phyloP scores from a whole-genome alignment of 2,888 invertebrate genomes.

The Aricia artaxerxes region DNA sequence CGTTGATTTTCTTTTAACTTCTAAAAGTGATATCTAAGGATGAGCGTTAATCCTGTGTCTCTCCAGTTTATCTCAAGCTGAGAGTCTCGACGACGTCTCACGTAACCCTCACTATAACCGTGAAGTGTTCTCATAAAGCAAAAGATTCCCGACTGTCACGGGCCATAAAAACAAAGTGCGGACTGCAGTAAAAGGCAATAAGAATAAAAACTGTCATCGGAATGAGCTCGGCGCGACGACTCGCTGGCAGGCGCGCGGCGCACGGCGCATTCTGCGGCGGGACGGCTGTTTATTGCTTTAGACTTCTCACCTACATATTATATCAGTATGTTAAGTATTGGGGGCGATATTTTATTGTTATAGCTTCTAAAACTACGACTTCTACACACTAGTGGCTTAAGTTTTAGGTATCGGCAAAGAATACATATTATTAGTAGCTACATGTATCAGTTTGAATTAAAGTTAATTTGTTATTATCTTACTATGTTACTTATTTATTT shows the following conservation, averaged over 20 bases:
- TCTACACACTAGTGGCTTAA: neutral
- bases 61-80: neutral
- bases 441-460: no score
- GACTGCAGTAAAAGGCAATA: slow-evolving; percentile 6
- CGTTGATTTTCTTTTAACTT: neutral
- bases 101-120: slow-evolving; percentile 16
- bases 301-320: neutral
- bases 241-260: neutral
- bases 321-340: slow-evolving; percentile 1
- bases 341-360: neutral
- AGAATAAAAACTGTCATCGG: slow-evolving; percentile 27
- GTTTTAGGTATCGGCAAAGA: neutral
- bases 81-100: neutral
- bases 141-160: slow-evolving; percentile 8
- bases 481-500: no score
- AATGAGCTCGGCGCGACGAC: slow-evolving; percentile 20
- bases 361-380: neutral
- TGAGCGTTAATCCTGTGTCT: neutral
- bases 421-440: no score
- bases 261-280: slow-evolving; percentile 15
- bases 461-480: no score
- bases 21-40: neutral
- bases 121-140: slow-evolving; percentile 21
- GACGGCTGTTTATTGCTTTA: slow-evolving; percentile 5
- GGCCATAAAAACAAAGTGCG: slow-evolving; percentile 25